phyloP scores from a whole-genome alignment of 2,113 vertebrate genomes.

The Pangasianodon hypophthalmus region DNA sequence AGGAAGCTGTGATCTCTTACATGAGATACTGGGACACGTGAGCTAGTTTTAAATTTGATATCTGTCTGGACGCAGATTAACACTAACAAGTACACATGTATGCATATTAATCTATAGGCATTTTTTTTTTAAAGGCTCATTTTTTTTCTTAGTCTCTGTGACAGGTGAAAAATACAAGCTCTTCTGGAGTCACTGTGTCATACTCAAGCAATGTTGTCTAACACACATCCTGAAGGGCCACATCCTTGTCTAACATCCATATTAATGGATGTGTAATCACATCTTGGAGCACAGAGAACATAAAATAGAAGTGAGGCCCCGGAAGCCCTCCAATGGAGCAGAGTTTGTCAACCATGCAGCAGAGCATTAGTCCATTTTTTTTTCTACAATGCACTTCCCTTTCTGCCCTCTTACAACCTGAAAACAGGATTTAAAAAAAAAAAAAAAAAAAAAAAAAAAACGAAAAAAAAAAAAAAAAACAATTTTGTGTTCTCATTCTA shows the following conservation, averaged over 20 bases:
- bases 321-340: background rate
- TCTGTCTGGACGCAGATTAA: background rate
- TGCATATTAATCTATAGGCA: background rate
- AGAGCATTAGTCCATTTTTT: background rate
- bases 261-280: too few relatives aligned
- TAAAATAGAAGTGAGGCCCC: background rate
- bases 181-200: background rate
- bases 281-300: background rate
- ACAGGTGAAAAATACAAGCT: background rate
- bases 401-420: constrained; percentile 3
- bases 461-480: background rate
- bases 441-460: background rate
- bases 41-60: background rate
- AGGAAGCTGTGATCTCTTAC: background rate
- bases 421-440: background rate
- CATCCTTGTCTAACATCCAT: background rate
- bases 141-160: background rate
- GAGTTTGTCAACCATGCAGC: background rate
- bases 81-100: background rate
- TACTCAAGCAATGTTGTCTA: background rate
- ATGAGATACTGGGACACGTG: background rate
- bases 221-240: background rate
- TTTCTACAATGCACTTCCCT: background rate
- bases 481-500: background rate
- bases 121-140: background rate